Conservation (phyloP, 2,113 vertebrate genomes). For the Pseudorasbora parva region DNA sequence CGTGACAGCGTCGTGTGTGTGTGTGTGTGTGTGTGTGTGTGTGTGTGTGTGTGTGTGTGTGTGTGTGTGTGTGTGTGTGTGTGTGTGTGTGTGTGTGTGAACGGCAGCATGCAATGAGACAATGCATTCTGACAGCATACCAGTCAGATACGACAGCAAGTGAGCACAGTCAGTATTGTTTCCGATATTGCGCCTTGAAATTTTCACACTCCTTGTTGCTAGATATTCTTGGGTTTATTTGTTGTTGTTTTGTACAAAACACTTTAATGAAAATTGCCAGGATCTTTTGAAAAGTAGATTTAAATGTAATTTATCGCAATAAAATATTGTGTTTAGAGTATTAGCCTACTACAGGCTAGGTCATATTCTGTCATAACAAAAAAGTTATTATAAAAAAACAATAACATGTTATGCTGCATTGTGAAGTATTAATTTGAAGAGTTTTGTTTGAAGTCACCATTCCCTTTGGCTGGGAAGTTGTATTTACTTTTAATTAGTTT, state of each 20-base stretch:
- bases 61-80: too few species aligned
- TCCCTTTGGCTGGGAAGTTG: neutral
- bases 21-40: too few species aligned
- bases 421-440: neutral
- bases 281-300: neutral
- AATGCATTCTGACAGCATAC: neutral
- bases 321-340: neutral
- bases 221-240: neutral
- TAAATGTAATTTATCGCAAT: neutral
- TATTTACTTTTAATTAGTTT: slow-evolving; percentile 9
- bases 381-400: neutral
- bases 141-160: neutral
- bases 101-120: neutral
- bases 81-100: neutral
- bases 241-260: neutral
- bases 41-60: too few species aligned
- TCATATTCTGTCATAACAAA: neutral
- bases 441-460: neutral
- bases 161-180: neutral
- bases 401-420: slow-evolving; percentile 5
- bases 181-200: neutral
- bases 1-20: too few species aligned
- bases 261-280: neutral
- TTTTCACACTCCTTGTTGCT: neutral
- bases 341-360: neutral